These are phyloP conservation scores for Apis florea DNA, from an alignment of 1,140 invertebrate species.

Conservation along the genomic window DNA sequence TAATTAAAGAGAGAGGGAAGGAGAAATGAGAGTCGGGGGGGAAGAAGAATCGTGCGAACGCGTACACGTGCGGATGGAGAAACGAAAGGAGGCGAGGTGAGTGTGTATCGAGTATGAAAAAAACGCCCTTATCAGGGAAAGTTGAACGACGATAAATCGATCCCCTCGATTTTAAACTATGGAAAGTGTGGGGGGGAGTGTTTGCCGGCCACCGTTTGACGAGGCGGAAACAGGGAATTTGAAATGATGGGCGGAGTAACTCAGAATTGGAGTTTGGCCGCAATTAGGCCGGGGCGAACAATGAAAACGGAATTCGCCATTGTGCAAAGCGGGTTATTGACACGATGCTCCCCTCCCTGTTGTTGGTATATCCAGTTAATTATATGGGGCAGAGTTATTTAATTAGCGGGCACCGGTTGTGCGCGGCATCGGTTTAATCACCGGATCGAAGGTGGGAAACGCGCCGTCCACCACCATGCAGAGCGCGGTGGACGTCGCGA, in stretches of 20 bases:
- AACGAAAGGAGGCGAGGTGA: too few relatives aligned
- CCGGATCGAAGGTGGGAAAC: conserved; percentile 14
- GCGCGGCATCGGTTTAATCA: conserved; percentile 37
- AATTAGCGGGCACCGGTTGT: conserved; percentile 15
- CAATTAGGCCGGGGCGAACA: conserved; percentile 31
- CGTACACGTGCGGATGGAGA: too few relatives aligned
- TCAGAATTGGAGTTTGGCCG: conserved; percentile 32
- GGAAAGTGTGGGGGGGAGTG: neutral
- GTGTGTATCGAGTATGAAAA: too few relatives aligned
- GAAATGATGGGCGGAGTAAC: neutral
- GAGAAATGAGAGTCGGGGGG: too few relatives aligned
- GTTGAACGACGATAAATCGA: neutral
- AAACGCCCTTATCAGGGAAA: too few relatives aligned
- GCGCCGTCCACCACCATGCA: neutral
- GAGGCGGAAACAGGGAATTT: neutral
- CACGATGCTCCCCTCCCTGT: conserved; percentile 5
- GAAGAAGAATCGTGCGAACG: too few relatives aligned
- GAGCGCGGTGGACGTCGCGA: conserved; percentile 11
- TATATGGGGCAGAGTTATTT: conserved; percentile 61
- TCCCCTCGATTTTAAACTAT: neutral
- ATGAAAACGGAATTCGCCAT: conserved; percentile 50
- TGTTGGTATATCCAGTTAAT: conserved; percentile 54
- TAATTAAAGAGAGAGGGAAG: too few relatives aligned
- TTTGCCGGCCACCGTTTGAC: neutral
- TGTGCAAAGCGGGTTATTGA: conserved; percentile 36